phyloP scores from a whole-genome alignment of 1,140 invertebrate species.

The Achroia grisella region DNA sequence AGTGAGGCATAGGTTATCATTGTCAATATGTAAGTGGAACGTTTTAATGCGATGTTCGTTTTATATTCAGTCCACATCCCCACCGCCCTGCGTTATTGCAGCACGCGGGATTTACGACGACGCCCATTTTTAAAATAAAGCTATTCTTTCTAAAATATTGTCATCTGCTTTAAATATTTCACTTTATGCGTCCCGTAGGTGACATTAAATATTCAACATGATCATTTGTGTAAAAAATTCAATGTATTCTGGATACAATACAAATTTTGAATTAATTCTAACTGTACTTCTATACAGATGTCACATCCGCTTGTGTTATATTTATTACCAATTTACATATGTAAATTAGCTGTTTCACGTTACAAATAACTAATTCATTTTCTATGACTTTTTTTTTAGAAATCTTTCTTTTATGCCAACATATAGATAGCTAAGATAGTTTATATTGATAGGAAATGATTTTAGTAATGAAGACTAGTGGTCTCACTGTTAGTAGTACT shows the following conservation, averaged over 20 bases:
- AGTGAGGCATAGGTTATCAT: conserved; percentile 7
- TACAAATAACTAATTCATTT: too few species aligned
- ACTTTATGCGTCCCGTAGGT: conserved; percentile 56
- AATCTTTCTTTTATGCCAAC: too few species aligned
- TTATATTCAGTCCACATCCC: conserved; percentile 53
- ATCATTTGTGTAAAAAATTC: conserved; percentile 21
- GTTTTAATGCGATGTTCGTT: conserved; percentile 34
- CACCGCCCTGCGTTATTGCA: conserved; percentile 52
- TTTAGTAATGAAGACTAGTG: too few species aligned
- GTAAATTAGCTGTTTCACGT: too few species aligned
- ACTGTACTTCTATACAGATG: too few species aligned
- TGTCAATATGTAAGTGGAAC: conserved; percentile 28
- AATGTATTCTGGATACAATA: conserved; percentile 13
- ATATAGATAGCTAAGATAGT: too few species aligned
- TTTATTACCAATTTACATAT: too few species aligned
- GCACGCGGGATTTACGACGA: conserved; percentile 50
- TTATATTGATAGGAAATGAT: too few species aligned
- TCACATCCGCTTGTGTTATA: too few species aligned
- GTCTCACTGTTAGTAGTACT: too few species aligned
- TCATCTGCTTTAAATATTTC: conserved; percentile 69
- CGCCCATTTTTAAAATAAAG: conserved; percentile 63
- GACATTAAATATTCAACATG: conserved; percentile 36
- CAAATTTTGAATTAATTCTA: conserved; percentile 1
- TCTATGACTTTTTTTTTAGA: too few species aligned
- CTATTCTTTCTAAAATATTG: conserved; percentile 69